Evolutionary conservation across 2,797 vertebrate species (phyloP).

Genomic region (Rallus crepitans): DNA sequence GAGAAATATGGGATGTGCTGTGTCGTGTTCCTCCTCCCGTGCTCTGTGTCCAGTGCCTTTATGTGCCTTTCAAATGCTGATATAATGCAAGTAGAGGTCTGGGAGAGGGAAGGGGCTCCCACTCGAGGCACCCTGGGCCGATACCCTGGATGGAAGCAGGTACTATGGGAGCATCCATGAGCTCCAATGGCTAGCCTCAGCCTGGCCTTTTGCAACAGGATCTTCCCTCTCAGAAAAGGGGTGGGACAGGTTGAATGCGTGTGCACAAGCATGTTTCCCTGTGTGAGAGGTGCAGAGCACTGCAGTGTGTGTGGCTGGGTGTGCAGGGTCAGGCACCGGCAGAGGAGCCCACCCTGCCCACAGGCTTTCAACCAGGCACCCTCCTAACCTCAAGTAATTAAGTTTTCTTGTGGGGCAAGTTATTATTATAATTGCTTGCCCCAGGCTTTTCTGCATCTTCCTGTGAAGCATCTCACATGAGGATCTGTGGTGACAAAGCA

Average conservation of each 20-base stretch:
- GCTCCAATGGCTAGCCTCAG: neutral
- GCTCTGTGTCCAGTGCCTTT: neutral
- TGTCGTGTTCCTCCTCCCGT: neutral
- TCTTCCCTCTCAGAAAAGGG: neutral
- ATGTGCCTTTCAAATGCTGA: neutral
- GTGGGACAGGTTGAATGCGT: accelerated
- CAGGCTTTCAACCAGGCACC: accelerated
- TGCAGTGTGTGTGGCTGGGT: neutral
- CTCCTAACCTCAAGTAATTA: conserved; percentile 55
- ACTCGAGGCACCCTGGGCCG: neutral
- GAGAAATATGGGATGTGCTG: neutral
- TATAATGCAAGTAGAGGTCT: neutral
- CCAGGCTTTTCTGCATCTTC: neutral
- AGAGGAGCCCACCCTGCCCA: neutral
- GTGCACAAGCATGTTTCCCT: accelerated
- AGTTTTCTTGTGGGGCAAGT: conserved; percentile 31
- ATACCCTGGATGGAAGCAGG: neutral
- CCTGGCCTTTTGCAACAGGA: accelerated
- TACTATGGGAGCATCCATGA: accelerated
- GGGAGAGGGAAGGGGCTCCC: neutral
- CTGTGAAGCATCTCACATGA: neutral
- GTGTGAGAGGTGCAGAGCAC: accelerated
- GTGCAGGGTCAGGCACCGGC: neutral
- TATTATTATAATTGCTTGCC: conserved; percentile 31
- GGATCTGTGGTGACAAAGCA: neutral